Evolutionary conservation across 2,113 vertebrate genomes (phyloP), one percentile per base, ranked within the genome.

Genomic region (Phycodurus eques): DNA sequence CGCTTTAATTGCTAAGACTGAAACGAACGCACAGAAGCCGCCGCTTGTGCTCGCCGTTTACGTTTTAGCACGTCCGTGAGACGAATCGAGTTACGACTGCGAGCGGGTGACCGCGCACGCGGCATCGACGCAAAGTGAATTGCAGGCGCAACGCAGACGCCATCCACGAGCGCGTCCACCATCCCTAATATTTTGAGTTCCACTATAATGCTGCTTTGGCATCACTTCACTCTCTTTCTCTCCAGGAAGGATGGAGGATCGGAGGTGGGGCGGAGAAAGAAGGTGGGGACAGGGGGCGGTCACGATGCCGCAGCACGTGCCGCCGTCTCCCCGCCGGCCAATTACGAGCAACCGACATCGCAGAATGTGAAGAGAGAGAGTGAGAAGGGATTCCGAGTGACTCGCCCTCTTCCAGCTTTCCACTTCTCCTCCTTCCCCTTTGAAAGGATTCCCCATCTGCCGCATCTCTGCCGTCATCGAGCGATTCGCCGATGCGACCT

Each of bases 291-390:
- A 20, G 57, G 59, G 59, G 31, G 79, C 67, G 89, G 90, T 90
- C 90, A 91, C 84, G 71, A 80, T 31, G 69, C 84, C 75, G 11
- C 33, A 35, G 83, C 90, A 92, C 77, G 83, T 93, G 91, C 81
- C 74, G 46, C 72, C 76, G 71, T 78, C 79, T 72, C 73, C 75
- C 60, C 72, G 35, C n/a, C 53, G 81, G 77, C 78, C 83, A 88
- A 88, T 90, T 85, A 88, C 75, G 83, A 85, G 60, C 74, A 68
- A 53, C 60, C 75, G 27, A 27, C 27, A 27, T 27, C 27, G 1
- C 27, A 82, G 27, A 57, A 66, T 57, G n/a, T 12, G n/a, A 57
- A 57, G n/a, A 20, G 70, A 77, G 49, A 71, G 39, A 35, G n/a
- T n/a, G 51, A 46, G 22, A 10, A 76, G 54, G 13, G 54, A 82